Evolutionary conservation across 2,797 vertebrate genomes (phyloP), one percentile per base, ranked within the genome.

Genomic region (Sus cebifrons): DNA sequence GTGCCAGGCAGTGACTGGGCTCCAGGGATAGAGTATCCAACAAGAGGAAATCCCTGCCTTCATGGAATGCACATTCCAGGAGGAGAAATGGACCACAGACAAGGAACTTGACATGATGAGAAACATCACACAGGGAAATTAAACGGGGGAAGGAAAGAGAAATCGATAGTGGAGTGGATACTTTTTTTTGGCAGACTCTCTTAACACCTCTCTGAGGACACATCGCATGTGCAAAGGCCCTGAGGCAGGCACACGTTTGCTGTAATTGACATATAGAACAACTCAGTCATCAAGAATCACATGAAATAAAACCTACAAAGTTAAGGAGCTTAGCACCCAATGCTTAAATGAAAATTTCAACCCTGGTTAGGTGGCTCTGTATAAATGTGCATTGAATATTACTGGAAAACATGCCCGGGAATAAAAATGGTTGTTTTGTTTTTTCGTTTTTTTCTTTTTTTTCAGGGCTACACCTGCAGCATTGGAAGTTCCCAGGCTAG

Each of bases 251-350:
- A 78, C 17, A 21, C 4, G 0, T 17, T 27, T 44, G 36, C 5
- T 20, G 6, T 73, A 44, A 29, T 14, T 60, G 20, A 91, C 56
- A 3, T 65, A 29, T 0, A 62, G 68, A 54, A 90, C 89, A 78
- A 40, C 14, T 8, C 36, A 17, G 32, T 62, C 62, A 75, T 5
- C 2, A 16, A 71, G 25, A 68, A 77, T 36, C 36, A 52, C 67
- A 65, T 13, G n/a, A 89, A 71, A 83, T 52, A 5, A 89, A 88
- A 56, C 49, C 58, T 27, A 21, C 32, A 71, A 56, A 84, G 62
- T 16, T 20, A 68, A 82, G 16, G 21, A 58, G 25, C 36, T 86
- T 18, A 44, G 25, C 18, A 49, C 60, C 58, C 11, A 2, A 6
- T 25, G n/a, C 75, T n/a, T 44, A 52, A 54, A 3, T 18, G 32